Evolutionary conservation across 1,140 invertebrate genomes (phyloP).

Genomic region (Pararge aegeria): DNA sequence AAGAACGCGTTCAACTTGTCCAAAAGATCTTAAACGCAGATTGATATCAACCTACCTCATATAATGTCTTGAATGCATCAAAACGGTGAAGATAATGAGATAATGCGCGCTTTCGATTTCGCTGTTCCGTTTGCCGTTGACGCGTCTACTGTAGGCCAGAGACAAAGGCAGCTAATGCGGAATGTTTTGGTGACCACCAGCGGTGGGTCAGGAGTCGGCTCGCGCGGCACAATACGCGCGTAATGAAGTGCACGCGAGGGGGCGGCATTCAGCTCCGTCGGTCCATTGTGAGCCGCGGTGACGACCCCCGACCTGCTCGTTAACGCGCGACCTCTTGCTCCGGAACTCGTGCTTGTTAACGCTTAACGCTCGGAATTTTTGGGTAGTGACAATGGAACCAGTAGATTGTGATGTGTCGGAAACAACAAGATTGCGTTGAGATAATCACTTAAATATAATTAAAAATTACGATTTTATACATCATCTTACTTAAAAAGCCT

Average conservation of each 20-base stretch:
- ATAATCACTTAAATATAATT: no score
- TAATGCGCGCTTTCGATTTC: not conserved
- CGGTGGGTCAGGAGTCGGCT: conserved; percentile 49
- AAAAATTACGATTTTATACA: no score
- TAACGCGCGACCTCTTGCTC: conserved; percentile 41
- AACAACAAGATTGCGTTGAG: no score
- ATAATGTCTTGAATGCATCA: no score
- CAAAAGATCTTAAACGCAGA: no score
- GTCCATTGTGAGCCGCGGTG: conserved; percentile 56
- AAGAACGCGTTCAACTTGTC: no score
- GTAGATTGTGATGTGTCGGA: no score
- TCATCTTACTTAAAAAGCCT: no score
- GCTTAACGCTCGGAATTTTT: not conserved
- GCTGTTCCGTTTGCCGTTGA: not conserved
- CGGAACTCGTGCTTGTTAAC: conserved; percentile 33
- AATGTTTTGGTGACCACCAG: conserved; percentile 47
- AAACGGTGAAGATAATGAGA: no score
- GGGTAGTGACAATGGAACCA: not conserved
- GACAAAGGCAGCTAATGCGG: conserved; percentile 18
- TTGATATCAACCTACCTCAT: no score
- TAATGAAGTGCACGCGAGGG: conserved; percentile 75
- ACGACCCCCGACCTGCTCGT: conserved; percentile 56
- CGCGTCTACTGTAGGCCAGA: not conserved
- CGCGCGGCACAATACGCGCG: conserved; percentile 66
- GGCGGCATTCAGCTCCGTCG: conserved; percentile 72